Conservation (phyloP, 1,140 invertebrate genomes). For the Laodelphax striatellus region DNA sequence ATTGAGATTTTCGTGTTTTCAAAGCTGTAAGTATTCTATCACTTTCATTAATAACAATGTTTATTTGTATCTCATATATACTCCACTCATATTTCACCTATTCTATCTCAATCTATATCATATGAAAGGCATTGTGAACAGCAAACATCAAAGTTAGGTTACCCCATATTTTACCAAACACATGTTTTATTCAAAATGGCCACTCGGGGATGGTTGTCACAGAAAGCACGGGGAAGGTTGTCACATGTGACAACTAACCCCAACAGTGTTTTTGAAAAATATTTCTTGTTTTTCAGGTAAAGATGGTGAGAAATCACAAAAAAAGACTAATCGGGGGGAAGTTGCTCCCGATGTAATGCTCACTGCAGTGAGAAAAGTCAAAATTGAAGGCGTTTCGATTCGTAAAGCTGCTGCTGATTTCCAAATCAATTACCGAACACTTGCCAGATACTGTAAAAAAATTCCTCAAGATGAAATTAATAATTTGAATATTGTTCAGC, state of each 20-base stretch:
- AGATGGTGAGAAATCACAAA: not conserved
- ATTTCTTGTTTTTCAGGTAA: not conserved
- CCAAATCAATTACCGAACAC: not conserved
- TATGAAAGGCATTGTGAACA: not conserved
- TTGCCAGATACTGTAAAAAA: not conserved
- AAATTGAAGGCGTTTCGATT: not conserved
- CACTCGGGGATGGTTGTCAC: not conserved
- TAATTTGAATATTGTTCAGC: not conserved
- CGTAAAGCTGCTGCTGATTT: not conserved
- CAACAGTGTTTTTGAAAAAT: not conserved
- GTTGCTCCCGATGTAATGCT: not conserved
- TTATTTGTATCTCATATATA: not conserved
- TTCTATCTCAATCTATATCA: not conserved
- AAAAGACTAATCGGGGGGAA: not conserved
- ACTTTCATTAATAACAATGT: not conserved
- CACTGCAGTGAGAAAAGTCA: not conserved
- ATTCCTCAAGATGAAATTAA: not conserved
- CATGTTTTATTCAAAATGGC: not conserved
- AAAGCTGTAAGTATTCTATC: not conserved
- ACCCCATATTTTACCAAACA: not conserved
- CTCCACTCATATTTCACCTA: not conserved
- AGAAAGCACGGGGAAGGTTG: not conserved
- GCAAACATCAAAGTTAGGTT: not conserved
- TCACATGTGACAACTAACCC: not conserved
- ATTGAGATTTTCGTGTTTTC: not conserved